Conservation (phyloP, 2,888 invertebrate genomes). For the Corbicula japonica region DNA sequence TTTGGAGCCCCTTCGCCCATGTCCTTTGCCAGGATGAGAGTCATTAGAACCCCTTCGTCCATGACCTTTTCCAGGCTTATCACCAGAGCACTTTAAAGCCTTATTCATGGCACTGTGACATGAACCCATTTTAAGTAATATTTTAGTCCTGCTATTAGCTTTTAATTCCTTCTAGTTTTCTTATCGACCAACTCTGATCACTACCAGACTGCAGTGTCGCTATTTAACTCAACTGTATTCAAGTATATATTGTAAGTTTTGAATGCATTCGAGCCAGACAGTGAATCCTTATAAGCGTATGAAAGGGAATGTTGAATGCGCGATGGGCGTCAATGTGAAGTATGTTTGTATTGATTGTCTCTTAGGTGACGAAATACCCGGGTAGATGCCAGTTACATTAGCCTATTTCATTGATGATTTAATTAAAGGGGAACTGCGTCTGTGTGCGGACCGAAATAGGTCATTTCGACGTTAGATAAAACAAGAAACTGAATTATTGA, state of each 20-base stretch:
- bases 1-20: slow-evolving; percentile 33
- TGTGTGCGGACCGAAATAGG: no score
- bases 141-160: no score
- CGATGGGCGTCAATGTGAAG: background rate
- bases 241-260: no score
- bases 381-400: background rate
- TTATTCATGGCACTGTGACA: slow-evolving; percentile 22
- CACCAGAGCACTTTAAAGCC: slow-evolving; percentile 25
- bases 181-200: no score
- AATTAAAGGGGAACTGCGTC: slow-evolving; percentile 3
- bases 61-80: slow-evolving; percentile 24
- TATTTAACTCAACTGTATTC: no score
- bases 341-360: slow-evolving; percentile 5
- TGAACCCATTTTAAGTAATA: slow-evolving; percentile 21
- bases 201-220: no score
- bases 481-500: no score
- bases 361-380: slow-evolving; percentile 2
- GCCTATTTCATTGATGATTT: background rate
- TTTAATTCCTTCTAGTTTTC: no score
- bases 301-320: background rate
- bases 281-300: background rate
- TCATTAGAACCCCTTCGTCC: slow-evolving; percentile 25
- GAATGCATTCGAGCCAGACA: background rate
- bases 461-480: no score
- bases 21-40: slow-evolving; percentile 19